Conservation (phyloP, 2,113 vertebrate genomes). For the Chloropsis cyanopogon region DNA sequence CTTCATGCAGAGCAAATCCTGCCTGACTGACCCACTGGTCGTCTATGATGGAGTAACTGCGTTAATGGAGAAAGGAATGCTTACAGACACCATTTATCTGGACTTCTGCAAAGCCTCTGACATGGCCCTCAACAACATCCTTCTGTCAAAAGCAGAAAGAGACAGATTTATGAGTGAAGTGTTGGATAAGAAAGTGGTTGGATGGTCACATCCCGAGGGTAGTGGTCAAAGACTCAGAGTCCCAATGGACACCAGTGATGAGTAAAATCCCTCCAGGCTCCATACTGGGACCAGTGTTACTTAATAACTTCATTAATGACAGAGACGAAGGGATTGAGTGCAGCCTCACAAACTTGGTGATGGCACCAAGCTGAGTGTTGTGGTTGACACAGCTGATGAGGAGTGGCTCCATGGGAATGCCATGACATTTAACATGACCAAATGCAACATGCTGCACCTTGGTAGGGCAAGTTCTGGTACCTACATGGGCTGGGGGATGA, state of each 20-base stretch:
- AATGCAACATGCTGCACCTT: neutral
- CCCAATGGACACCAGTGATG: neutral
- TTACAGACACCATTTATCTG: accelerated
- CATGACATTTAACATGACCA: neutral
- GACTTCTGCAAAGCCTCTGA: neutral
- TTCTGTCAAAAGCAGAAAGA: neutral
- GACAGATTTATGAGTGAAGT: neutral
- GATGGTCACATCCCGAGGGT: neutral
- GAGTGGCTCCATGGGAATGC: neutral
- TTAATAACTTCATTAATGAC: neutral
- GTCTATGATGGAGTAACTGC: neutral
- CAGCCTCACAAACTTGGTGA: neutral
- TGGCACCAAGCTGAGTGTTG: neutral
- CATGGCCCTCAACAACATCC: neutral
- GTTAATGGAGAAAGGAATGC: neutral
- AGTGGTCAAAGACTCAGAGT: neutral
- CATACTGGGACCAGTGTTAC: neutral
- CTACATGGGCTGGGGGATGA: neutral
- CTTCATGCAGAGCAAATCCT: neutral
- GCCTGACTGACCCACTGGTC: neutral
- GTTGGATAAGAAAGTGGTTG: neutral
- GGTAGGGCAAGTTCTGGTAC: neutral
- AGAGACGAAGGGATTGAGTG: neutral
- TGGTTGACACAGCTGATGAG: neutral
- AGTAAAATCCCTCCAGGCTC: neutral